Base-by-base conservation (phyloP, 2,797 vertebrate species). In the Sebastiscus albofasciatus region DNA sequence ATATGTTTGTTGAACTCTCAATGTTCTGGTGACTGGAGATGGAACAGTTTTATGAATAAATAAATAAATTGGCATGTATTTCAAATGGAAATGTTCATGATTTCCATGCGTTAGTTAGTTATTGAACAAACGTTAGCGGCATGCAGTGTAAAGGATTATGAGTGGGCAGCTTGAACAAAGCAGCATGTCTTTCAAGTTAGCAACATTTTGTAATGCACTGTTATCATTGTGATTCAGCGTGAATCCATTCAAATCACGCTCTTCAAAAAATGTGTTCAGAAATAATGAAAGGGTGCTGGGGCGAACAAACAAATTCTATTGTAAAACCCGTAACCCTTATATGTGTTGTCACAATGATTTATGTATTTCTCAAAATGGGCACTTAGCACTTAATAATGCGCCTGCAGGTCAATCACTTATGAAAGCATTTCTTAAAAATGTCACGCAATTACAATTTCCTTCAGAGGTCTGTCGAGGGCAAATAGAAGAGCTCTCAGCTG, bases 1-100 rank as follows among this genome's bases (percentile, higher is more conserved):
- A 77, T 69, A 68, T 60, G 85, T 87, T 39, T 65, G 62, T 72
- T 81, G 16, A 75, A 59, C 54, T 72, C 26, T 55, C 2, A 76
- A 69, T 29, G 42, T 24, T 62, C 54, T 49, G 39, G 59, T 73
- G 71, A 26, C 54, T 66, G 34, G 6, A 74, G 49, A 70, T 39
- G 29, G 20, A 74, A 26, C 11, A 16, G 20, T 66, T 65, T 11
- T n/a, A 9, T 65, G 34, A 24, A 64, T 22, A 36, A 49, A 20
- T 49, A 49, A 20, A 26, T 11, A 8, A 67, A 52, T 20, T 62
- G 6, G 4, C 18, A 39, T 26, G 13, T 3, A 26, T 10, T 36
- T 66, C 2, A 71, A 62, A 8, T 18, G 5, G 12, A 58, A 39
- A 22, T 29, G 9, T 31, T 56, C 1, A 27, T 8, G 10, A 61